A percentile compares a stretch with the other conserved stretches of the same genome.
Evolutionary conservation across 2,113 vertebrate genomes (phyloP).

Genomic region (Elachura formosa): DNA sequence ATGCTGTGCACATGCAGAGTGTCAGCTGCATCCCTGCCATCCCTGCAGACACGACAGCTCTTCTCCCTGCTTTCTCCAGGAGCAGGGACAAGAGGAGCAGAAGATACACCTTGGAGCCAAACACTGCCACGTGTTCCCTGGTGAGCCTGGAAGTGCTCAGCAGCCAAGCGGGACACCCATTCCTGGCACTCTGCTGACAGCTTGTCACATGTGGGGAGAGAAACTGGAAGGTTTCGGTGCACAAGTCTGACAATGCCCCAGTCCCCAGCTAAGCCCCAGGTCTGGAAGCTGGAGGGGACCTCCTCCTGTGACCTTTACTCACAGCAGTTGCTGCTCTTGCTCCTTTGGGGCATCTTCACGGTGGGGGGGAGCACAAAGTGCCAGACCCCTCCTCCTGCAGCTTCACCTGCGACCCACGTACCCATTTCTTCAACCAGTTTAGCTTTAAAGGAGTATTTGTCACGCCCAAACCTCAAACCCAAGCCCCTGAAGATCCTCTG

Average conservation of each 20-base stretch:
- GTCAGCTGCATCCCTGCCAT: not conserved
- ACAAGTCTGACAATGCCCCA: not conserved
- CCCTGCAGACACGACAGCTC: not conserved
- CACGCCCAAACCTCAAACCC: not conserved
- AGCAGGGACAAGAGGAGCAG: not conserved
- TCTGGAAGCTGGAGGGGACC: not conserved
- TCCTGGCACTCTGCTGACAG: not conserved
- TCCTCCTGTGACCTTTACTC: too few relatives aligned
- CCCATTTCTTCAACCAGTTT: not conserved
- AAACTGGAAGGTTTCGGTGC: not conserved
- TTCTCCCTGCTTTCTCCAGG: not conserved
- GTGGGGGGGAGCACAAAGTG: not conserved
- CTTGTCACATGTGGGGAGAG: not conserved
- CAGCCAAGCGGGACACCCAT: not conserved
- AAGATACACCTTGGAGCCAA: not conserved
- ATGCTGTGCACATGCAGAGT: slow-evolving; percentile 57
- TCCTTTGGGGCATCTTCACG: not conserved
- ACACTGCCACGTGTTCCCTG: not conserved
- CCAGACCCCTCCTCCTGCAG: not conserved
- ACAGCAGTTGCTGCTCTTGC: not conserved
- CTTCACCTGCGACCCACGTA: not conserved
- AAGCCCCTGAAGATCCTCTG: not conserved
- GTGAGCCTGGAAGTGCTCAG: not conserved
- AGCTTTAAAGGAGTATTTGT: not conserved
- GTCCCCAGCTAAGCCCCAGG: not conserved